Conservation (phyloP, 2,113 vertebrate species). For the Crotalus helleri region DNA sequence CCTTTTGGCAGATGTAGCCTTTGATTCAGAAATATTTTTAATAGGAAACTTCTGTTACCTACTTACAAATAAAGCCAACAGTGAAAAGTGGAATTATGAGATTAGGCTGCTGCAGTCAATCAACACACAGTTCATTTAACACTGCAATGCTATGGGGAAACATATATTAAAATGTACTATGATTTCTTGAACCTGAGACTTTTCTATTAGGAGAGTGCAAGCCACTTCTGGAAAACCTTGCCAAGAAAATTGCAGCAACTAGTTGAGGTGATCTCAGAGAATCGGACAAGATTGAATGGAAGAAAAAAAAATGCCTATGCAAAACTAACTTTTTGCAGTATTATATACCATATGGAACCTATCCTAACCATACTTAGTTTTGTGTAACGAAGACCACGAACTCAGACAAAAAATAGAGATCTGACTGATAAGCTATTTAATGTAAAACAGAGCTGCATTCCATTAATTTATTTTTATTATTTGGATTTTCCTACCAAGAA, state of each 20-base stretch:
- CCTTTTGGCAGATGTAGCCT: background rate
- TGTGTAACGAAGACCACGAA: background rate
- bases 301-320: background rate
- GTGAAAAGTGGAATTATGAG: constrained; percentile 41
- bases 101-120: constrained; percentile 27
- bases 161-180: background rate
- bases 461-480: background rate
- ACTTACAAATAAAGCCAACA: constrained; percentile 25
- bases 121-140: constrained; percentile 4
- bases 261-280: background rate
- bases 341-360: background rate
- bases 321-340: background rate
- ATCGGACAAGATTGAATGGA: background rate
- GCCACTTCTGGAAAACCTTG: background rate
- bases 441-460: background rate
- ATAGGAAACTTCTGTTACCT: constrained; percentile 8
- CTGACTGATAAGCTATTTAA: background rate
- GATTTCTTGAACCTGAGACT: background rate
- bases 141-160: background rate
- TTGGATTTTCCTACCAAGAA: background rate
- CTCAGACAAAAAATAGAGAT: background rate
- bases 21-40: background rate
- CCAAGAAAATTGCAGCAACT: background rate
- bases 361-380: background rate
- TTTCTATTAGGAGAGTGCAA: background rate